Evolutionary conservation across 2,113 vertebrate species (phyloP).

Genomic region (Microtus ochrogaster): DNA sequence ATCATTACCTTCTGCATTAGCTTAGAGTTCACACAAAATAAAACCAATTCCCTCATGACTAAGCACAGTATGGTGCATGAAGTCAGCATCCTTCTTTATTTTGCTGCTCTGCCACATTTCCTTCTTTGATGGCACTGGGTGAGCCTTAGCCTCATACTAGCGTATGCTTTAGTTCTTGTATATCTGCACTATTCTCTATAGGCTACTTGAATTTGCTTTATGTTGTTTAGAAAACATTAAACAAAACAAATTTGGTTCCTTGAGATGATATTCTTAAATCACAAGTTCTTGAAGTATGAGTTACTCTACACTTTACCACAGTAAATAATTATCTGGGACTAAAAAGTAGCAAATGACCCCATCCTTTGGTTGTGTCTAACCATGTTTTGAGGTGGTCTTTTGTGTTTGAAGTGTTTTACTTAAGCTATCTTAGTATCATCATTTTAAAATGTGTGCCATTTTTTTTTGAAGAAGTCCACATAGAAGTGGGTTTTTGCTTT

Average conservation of each 20-base stretch:
- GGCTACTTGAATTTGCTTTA: conserved; percentile 44
- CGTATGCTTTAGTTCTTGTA: neutral
- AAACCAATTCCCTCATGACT: neutral
- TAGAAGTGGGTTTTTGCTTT: neutral
- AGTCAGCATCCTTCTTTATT: neutral
- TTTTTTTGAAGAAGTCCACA: neutral
- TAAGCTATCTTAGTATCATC: neutral
- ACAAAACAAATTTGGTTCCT: neutral
- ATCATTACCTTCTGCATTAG: conserved; percentile 6
- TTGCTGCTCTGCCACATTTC: neutral
- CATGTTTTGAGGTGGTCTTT: neutral
- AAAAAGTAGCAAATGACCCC: neutral
- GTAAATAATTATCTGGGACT: neutral
- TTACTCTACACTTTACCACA: neutral
- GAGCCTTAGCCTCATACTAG: rapidly evolving
- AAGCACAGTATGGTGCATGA: neutral
- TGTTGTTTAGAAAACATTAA: neutral
- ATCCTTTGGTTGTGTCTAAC: neutral
- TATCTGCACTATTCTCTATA: neutral
- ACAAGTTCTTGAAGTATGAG: neutral
- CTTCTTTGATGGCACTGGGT: neutral
- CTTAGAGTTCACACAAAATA: neutral
- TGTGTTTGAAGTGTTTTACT: neutral
- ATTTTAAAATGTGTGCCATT: neutral
- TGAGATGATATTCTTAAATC: neutral